Evolutionary conservation across 2,888 invertebrate species (phyloP).

Genomic region (Trisateles emortualis): DNA sequence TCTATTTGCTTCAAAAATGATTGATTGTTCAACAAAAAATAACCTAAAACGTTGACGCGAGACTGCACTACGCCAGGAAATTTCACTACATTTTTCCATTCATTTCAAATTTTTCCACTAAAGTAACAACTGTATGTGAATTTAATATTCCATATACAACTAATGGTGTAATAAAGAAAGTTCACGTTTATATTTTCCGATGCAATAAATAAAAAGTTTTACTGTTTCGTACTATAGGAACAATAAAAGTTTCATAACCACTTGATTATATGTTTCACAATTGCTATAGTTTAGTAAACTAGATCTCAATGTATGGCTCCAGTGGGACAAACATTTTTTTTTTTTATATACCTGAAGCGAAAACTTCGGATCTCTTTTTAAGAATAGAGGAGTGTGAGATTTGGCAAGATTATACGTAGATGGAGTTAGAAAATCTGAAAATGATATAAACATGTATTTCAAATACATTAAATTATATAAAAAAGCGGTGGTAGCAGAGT

Average conservation of each 20-base stretch:
- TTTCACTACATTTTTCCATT: conserved; percentile 20
- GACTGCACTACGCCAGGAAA: conserved; percentile 5
- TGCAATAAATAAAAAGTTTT: conserved; percentile 30
- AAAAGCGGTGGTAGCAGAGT: too few species aligned
- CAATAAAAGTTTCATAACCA: conserved; percentile 23
- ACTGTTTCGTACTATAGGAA: conserved; percentile 10
- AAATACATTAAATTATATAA: too few species aligned
- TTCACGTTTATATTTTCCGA: conserved; percentile 26
- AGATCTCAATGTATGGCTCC: neutral
- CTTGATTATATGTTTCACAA: conserved; percentile 2
- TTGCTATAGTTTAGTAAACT: conserved; percentile 1
- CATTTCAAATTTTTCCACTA: conserved; percentile 19
- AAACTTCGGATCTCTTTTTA: too few species aligned
- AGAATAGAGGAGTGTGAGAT: too few species aligned
- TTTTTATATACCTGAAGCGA: neutral
- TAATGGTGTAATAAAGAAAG: conserved; percentile 26
- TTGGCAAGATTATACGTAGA: too few species aligned
- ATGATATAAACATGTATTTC: too few species aligned
- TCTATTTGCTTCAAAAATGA: conserved; percentile 28
- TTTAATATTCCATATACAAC: conserved; percentile 27
- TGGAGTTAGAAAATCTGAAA: too few species aligned
- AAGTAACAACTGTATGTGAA: conserved; percentile 19
- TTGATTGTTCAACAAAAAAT: conserved; percentile 39
- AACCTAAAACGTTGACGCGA: conserved; percentile 12
- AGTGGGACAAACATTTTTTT: neutral